Conservation (phyloP, 2,797 vertebrate genomes). For the Myioborus melanocephalus region DNA sequence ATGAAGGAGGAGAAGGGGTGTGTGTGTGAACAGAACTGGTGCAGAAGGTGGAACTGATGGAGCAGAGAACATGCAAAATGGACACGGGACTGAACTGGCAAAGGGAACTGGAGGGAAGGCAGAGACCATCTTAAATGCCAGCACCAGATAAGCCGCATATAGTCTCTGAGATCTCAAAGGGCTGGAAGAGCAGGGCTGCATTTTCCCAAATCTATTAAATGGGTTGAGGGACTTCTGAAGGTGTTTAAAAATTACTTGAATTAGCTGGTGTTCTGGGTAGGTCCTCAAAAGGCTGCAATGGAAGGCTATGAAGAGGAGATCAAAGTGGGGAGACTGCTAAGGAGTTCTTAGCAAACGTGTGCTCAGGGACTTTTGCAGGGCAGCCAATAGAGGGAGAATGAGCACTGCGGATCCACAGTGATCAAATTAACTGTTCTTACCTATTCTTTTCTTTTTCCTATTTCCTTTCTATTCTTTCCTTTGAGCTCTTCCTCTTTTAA, state of each 20-base stretch:
- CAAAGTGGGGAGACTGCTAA: background rate
- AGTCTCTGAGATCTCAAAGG: background rate
- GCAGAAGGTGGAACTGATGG: background rate
- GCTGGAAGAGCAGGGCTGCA: background rate
- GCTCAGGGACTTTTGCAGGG: background rate
- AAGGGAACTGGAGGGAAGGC: background rate
- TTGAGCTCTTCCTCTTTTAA: background rate
- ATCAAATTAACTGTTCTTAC: background rate
- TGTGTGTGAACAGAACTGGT: background rate
- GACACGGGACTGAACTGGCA: background rate
- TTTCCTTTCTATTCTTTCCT: background rate
- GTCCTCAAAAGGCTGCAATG: background rate
- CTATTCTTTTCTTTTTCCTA: background rate
- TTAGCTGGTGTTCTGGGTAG: background rate
- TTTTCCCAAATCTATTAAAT: background rate
- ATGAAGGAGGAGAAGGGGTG: background rate
- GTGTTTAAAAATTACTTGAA: background rate
- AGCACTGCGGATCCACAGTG: background rate
- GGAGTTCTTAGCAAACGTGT: background rate
- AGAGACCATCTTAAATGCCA: background rate
- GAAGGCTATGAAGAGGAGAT: background rate
- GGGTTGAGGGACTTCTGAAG: background rate
- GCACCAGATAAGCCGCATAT: background rate
- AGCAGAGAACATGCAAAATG: fast-evolving
- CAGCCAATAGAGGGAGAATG: background rate